Evolutionary conservation across 2,888 invertebrate genomes (phyloP).

Genomic region (Campoplex nolae): DNA sequence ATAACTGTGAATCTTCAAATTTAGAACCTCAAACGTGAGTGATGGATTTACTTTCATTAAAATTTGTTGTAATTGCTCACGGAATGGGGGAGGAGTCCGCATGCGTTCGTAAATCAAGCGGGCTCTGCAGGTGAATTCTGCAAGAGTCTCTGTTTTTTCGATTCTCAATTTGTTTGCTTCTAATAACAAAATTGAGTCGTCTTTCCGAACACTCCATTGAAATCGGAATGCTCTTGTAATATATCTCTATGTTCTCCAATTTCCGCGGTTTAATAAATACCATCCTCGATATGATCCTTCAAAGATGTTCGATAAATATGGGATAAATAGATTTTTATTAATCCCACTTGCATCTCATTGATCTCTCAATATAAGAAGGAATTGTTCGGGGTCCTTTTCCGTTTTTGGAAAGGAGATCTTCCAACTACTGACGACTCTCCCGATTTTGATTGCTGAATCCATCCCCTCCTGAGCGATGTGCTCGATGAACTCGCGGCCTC

Average conservation of each 20-base stretch:
- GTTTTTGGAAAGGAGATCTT: conserved; percentile 35
- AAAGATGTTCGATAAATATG: conserved; percentile 38
- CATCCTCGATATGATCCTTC: conserved; percentile 57
- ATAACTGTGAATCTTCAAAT: conserved; percentile 24
- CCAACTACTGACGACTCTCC: conserved; percentile 30
- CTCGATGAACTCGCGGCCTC: neutral
- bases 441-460: conserved; percentile 23
- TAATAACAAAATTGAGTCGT: conserved; percentile 34
- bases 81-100: conserved; percentile 40
- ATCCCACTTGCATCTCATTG: conserved; percentile 31
- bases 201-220: conserved; percentile 52
- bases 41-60: conserved; percentile 54
- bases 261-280: conserved; percentile 46
- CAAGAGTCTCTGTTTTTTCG: conserved; percentile 44
- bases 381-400: conserved; percentile 42
- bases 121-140: conserved; percentile 56
- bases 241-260: conserved; percentile 48
- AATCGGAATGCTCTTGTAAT: conserved; percentile 51
- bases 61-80: conserved; percentile 55
- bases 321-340: conserved; percentile 39
- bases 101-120: conserved; percentile 56
- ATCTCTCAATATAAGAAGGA: conserved; percentile 23
- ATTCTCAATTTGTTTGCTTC: conserved; percentile 44
- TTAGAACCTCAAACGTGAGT: conserved; percentile 47
- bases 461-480: neutral